Conservation (phyloP, 2,113 vertebrate species). For the Toxostoma redivivum region DNA sequence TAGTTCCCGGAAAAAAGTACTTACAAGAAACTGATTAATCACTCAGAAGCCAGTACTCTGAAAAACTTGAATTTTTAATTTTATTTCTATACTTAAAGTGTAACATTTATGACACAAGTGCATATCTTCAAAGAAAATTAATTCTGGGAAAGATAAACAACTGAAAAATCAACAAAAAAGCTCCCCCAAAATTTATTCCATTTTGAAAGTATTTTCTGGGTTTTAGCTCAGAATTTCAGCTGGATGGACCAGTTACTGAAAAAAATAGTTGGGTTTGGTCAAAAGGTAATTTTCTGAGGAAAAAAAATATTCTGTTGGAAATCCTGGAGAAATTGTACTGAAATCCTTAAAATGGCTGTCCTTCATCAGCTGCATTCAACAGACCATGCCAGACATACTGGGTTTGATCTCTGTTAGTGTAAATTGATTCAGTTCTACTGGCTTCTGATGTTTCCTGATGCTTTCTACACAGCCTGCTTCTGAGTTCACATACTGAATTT, state of each 20-base stretch:
- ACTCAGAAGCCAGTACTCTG: background rate
- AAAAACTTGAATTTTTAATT: background rate
- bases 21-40: background rate
- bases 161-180: background rate
- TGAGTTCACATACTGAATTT: background rate
- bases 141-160: background rate
- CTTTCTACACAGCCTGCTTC: background rate
- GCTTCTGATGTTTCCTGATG: background rate
- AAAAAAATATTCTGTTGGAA: background rate
- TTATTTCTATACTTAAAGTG: background rate
- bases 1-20: background rate
- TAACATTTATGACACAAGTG: background rate
- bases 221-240: background rate
- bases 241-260: background rate
- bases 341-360: background rate
- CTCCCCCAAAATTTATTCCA: accelerated
- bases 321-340: background rate
- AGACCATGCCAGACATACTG: background rate
- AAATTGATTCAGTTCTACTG: background rate
- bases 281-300: background rate
- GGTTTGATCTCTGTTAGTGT: background rate
- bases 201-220: background rate
- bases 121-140: background rate
- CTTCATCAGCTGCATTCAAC: background rate
- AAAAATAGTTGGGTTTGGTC: background rate